Base-by-base conservation (phyloP, 2,888 invertebrate species). In the Sinohyriopsis cumingii region DNA sequence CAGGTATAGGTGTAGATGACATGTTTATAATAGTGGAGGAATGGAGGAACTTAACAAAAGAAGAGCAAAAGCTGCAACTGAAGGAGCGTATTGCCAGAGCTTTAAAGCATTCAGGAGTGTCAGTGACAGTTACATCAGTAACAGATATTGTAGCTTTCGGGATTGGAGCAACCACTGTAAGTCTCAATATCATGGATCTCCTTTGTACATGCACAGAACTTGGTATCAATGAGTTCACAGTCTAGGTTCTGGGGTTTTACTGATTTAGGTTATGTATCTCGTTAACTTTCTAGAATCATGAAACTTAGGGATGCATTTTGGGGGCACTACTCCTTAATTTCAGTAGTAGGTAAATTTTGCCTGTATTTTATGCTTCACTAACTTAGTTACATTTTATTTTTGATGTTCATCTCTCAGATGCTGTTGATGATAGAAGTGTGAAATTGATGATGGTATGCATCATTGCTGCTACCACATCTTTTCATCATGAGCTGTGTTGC, bases 101-200 rank as follows among this genome's bases (percentile, higher is more conserved):
- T 9, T 71, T 86, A 65, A 85, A 84, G 68, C 94, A 95, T 87
- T 95, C 95, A 9, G 95, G 95, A 5, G 94, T 95, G 0, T 95
- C 95, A 0, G 95, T 96, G 76, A 95, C 94, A 5, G 94, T 95
- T 24, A 96, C 96, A 5, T 95, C 95, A 1, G 91, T 95, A 78
- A 95, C 95, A 1, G 95, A 95, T 88, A 93, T 95, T 68, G 93
- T 94, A 33, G 95, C 95, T 54, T 94, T 95, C 85, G 91, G 94
- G 68, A 94, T 95, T 73, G 95, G 95, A 59, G 93, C 95, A 54
- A 93, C 94, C 28, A 95, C 95, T 59, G 93, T 93, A 88, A 89
- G 91, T 89, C 25, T 33, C 9, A 22, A n/a, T 9, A 45, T 55
- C 18, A 54, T 24, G 1, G 9, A 45, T 45, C 25, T 61, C 57